A percentile compares a stretch with the other conserved stretches of the same genome.
Evolutionary conservation across 2,797 vertebrate species (phyloP).

Genomic region (Parambassis ranga): DNA sequence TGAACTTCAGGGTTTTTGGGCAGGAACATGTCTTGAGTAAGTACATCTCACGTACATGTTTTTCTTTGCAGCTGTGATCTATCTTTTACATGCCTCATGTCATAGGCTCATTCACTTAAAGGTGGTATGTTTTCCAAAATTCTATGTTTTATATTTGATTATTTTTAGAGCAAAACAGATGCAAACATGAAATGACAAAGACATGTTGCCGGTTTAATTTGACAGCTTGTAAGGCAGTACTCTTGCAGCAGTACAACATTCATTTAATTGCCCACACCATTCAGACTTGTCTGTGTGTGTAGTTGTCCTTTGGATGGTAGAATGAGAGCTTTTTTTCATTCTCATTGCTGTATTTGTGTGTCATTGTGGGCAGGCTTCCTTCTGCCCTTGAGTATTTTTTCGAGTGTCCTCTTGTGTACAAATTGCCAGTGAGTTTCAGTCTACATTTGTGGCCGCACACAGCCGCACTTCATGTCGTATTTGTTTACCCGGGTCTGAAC

Average conservation of each 20-base stretch:
- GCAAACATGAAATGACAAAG: too few species aligned
- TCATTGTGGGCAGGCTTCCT: background rate
- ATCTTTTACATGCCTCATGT: too few species aligned
- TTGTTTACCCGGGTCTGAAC: constrained; percentile 15
- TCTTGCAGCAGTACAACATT: background rate
- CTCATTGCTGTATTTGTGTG: background rate
- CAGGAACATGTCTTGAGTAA: constrained; percentile 21
- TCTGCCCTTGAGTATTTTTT: background rate
- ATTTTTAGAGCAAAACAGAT: too few species aligned
- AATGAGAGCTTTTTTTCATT: background rate
- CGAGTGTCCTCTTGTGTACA: background rate
- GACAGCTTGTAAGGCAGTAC: background rate
- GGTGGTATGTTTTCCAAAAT: too few species aligned
- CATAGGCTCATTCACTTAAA: too few species aligned
- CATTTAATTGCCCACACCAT: background rate
- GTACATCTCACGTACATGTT: background rate
- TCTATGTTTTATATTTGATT: too few species aligned
- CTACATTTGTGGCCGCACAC: background rate
- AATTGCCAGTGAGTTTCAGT: background rate
- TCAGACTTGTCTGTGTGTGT: background rate
- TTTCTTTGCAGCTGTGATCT: constrained; percentile 11
- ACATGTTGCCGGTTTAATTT: too few species aligned
- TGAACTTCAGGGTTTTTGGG: constrained; percentile 20
- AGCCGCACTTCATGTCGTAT: background rate
- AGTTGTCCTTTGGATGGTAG: background rate